Conservation (phyloP, 1,140 invertebrate genomes). For the Zaprionus nigranus region DNA sequence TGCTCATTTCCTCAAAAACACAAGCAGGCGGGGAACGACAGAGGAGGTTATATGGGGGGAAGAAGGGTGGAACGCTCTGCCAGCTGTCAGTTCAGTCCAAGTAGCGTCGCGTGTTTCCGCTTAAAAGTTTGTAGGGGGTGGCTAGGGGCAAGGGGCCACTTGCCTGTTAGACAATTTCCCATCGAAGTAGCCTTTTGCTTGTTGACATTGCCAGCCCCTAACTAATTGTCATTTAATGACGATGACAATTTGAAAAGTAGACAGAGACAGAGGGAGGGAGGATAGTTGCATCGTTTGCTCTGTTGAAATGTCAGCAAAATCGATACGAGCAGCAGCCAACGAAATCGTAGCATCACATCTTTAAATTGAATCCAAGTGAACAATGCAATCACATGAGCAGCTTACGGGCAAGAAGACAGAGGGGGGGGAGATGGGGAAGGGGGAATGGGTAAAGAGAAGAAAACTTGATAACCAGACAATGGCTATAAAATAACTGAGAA, state of each 20-base stretch:
- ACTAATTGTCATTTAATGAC: conserved; percentile 76
- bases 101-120: conserved; percentile 67
- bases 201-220: conserved; percentile 31
- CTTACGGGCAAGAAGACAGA: conserved; percentile 37
- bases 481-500: conserved; percentile 64
- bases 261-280: conserved; percentile 25
- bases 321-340: not conserved
- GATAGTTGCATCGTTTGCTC: conserved; percentile 44
- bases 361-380: conserved; percentile 53
- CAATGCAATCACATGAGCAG: conserved; percentile 65
- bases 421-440: not conserved
- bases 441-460: conserved; percentile 1
- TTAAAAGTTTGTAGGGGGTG: conserved; percentile 60
- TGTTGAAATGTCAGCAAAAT: conserved; percentile 27
- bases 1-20: conserved; percentile 35
- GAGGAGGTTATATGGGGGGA: not conserved
- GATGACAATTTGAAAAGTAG: conserved; percentile 65
- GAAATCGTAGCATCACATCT: conserved; percentile 7
- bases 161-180: conserved; percentile 16
- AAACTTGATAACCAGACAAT: conserved; percentile 47
- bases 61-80: conserved; percentile 1
- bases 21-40: not conserved
- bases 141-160: too few species aligned
- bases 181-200: conserved; percentile 45
- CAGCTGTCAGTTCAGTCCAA: conserved; percentile 25